These are phyloP conservation scores for Trissolcus japonicus DNA, from an alignment of 2,888 invertebrate genomes.

Conservation along the genomic window DNA sequence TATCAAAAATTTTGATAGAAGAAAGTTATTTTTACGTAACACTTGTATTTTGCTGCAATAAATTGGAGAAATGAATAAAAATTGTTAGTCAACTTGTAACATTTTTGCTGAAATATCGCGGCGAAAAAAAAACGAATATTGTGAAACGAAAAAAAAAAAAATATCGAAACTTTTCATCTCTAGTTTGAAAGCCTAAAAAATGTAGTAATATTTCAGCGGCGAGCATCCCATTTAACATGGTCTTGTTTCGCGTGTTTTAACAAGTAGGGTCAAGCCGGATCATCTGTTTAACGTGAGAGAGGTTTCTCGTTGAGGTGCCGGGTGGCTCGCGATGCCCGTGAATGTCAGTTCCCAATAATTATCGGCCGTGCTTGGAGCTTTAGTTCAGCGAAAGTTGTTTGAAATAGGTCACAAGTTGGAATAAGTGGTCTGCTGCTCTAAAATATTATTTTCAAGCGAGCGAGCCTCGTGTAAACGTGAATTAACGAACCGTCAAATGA, in stretches of 20 bases:
- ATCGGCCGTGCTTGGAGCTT: slow-evolving; percentile 11
- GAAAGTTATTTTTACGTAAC: too few relatives aligned
- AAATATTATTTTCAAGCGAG: slow-evolving; percentile 36
- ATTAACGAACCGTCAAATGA: slow-evolving; percentile 49
- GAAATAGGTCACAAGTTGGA: slow-evolving; percentile 38
- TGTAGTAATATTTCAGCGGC: slow-evolving; percentile 40
- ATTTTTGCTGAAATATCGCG: too few relatives aligned
- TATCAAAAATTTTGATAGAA: too few relatives aligned
- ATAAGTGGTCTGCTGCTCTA: slow-evolving; percentile 27
- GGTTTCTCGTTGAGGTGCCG: slow-evolving; percentile 39
- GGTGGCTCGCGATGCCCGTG: slow-evolving; percentile 18
- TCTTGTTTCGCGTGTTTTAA: slow-evolving; percentile 49
- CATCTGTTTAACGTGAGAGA: slow-evolving; percentile 54
- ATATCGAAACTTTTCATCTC: slow-evolving; percentile 15
- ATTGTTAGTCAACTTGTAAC: too few relatives aligned
- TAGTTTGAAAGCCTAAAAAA: slow-evolving; percentile 16
- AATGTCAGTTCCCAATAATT: slow-evolving; percentile 53
- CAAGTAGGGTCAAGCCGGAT: slow-evolving; percentile 57
- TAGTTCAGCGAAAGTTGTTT: slow-evolving; percentile 19
- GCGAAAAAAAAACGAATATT: too few relatives aligned
- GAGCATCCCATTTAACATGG: slow-evolving; percentile 41
- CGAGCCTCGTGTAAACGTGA: slow-evolving; percentile 31
- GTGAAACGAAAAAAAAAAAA: slow-evolving; percentile 1
- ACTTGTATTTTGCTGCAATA: too few relatives aligned
- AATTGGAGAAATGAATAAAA: too few relatives aligned